Percentiles rank a stretch among this genome's conserved stretches.
Conservation (phyloP, 2,888 invertebrate species). For the Drosophila longiperda region DNA sequence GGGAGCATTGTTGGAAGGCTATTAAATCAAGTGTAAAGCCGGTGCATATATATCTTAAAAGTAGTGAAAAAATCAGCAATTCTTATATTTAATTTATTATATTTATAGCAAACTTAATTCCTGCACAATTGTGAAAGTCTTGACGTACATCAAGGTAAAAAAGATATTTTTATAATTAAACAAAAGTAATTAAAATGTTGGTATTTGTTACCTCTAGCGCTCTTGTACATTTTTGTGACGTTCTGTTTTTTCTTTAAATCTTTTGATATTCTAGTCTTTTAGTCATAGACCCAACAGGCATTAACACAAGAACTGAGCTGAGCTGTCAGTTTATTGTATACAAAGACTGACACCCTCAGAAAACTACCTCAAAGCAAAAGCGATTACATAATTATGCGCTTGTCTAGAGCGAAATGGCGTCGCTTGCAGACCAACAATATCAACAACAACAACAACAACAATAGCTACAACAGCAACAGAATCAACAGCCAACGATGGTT, state of each 20-base stretch:
- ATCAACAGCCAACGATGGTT: constrained; percentile 14
- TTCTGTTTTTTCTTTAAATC: neutral
- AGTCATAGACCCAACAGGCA: neutral
- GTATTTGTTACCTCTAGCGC: neutral
- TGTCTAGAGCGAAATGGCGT: constrained; percentile 61
- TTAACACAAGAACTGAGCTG: neutral
- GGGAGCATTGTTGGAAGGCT: neutral
- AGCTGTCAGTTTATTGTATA: constrained; percentile 4
- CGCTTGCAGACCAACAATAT: constrained; percentile 38
- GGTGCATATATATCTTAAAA: neutral
- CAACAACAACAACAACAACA: neutral
- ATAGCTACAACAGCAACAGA: constrained; percentile 21
- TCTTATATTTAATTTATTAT: no score
- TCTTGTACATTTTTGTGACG: neutral
- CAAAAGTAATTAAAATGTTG: neutral
- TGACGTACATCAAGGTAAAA: neutral
- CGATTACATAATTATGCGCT: constrained; percentile 66
- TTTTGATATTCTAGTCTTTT: neutral
- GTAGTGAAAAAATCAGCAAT: no score
- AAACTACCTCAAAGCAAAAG: constrained; percentile 34
- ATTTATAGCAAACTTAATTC: neutral
- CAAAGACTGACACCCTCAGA: constrained; percentile 27
- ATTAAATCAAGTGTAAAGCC: constrained; percentile 2
- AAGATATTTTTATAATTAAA: neutral
- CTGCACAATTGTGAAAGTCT: neutral